Evolutionary conservation across 1,140 invertebrate genomes (phyloP).

Genomic region (Lethocerus indicus): DNA sequence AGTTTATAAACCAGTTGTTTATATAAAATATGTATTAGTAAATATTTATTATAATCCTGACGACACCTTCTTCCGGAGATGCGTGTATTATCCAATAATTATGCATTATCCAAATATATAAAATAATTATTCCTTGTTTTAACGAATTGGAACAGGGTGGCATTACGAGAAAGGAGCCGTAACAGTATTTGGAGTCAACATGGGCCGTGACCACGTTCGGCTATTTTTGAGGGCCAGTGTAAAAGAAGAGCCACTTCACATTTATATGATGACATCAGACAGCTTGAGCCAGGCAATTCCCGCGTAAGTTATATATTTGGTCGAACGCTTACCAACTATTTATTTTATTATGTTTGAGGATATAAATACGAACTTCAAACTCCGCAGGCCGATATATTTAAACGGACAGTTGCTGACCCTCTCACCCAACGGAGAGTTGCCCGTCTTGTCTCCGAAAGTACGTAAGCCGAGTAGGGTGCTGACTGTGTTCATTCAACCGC

Average conservation of each 20-base stretch:
- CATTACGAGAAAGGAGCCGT: slow-evolving; percentile 15
- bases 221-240: slow-evolving; percentile 7
- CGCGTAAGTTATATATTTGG: too few species aligned
- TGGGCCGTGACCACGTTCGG: slow-evolving; percentile 7
- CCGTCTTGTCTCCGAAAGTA: slow-evolving; percentile 15
- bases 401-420: slow-evolving; percentile 15
- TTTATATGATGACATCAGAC: slow-evolving; percentile 11
- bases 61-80: too few species aligned
- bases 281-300: too few species aligned
- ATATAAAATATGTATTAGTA: too few species aligned
- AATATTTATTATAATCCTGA: too few species aligned
- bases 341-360: too few species aligned
- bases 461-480: slow-evolving; percentile 2
- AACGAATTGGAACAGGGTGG: slow-evolving; percentile 1
- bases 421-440: slow-evolving; percentile 14
- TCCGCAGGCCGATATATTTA: slow-evolving; percentile 11
- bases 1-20: too few species aligned
- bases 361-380: too few species aligned
- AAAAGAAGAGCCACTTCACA: slow-evolving; percentile 11
- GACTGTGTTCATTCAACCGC: slow-evolving; percentile 11
- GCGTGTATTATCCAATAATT: too few species aligned
- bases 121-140: too few species aligned
- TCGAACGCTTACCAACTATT: too few species aligned
- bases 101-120: too few species aligned
- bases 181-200: slow-evolving; percentile 16